Conservation (phyloP, 2,113 vertebrate species). For the Festucalex cinctus region DNA sequence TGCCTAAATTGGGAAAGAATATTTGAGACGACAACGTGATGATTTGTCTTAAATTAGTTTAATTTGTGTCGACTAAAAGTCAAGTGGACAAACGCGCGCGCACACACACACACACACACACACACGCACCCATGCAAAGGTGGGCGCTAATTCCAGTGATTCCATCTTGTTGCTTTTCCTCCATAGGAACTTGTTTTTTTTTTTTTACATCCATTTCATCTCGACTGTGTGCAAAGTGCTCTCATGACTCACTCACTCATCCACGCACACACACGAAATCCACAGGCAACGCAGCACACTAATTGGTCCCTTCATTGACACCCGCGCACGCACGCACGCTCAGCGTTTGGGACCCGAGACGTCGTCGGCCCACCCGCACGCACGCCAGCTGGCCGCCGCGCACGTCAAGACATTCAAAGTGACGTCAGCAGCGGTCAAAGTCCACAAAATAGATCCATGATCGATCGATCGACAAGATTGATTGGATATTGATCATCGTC, state of each 20-base stretch:
- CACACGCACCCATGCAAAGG: slow-evolving; percentile 87
- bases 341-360: not conserved
- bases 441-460: not conserved
- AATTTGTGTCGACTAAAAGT: slow-evolving; percentile 99
- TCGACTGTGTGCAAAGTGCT: slow-evolving; percentile 99
- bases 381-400: not conserved
- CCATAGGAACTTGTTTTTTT: slow-evolving; percentile 94
- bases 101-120: slow-evolving; percentile 79
- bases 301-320: not conserved
- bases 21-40: not conserved
- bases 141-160: slow-evolving; percentile 86
- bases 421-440: not conserved
- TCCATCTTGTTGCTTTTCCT: slow-evolving; percentile 68
- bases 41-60: slow-evolving; percentile 93
- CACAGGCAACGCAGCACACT: not conserved
- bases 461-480: not conserved
- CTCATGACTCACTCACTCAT: slow-evolving; percentile 55
- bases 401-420: not conserved
- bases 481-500: not conserved
- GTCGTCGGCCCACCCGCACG: too few species aligned
- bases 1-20: not conserved
- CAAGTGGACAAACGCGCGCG: slow-evolving; percentile 91
- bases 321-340: not conserved
- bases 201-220: slow-evolving; percentile 79
- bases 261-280: not conserved